These are phyloP conservation scores for Lerista edwardsae DNA, from an alignment of 2,797 vertebrate genomes.

Conservation along the genomic window DNA sequence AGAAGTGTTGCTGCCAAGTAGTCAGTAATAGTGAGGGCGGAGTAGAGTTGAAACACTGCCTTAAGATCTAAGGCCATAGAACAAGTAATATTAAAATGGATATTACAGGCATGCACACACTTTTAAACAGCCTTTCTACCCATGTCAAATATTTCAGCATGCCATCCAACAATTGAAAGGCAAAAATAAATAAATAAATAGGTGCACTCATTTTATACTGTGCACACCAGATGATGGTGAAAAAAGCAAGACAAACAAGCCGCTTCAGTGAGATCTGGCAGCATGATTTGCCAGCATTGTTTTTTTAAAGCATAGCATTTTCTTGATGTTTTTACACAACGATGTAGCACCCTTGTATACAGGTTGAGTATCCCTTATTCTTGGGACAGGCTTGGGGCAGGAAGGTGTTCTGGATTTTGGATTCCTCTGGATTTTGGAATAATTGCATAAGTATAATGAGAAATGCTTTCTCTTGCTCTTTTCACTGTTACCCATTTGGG, in stretches of 20 bases:
- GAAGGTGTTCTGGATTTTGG: no score
- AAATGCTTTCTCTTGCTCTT: no score
- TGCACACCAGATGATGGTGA: background rate
- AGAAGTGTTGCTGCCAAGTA: slow-evolving; percentile 40
- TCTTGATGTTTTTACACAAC: no score
- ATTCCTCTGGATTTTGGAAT: no score
- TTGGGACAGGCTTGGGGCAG: no score
- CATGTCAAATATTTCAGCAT: background rate
- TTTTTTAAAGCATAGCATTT: background rate
- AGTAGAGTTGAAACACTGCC: slow-evolving; percentile 55
- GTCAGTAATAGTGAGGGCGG: slow-evolving; percentile 28
- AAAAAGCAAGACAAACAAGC: background rate
- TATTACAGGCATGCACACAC: background rate
- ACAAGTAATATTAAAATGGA: background rate
- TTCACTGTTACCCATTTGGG: no score
- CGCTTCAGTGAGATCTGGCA: background rate
- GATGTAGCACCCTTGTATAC: background rate
- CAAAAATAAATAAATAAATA: no score
- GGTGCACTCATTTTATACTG: background rate
- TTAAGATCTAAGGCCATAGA: slow-evolving; percentile 41
- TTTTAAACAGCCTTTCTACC: background rate
- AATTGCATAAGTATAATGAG: no score
- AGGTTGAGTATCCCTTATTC: no score
- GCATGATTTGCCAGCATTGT: no score
- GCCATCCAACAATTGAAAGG: background rate